Percentiles rank a stretch among this genome's conserved stretches.
Conservation (phyloP, 2,888 invertebrate genomes). For the Elmis aenea region DNA sequence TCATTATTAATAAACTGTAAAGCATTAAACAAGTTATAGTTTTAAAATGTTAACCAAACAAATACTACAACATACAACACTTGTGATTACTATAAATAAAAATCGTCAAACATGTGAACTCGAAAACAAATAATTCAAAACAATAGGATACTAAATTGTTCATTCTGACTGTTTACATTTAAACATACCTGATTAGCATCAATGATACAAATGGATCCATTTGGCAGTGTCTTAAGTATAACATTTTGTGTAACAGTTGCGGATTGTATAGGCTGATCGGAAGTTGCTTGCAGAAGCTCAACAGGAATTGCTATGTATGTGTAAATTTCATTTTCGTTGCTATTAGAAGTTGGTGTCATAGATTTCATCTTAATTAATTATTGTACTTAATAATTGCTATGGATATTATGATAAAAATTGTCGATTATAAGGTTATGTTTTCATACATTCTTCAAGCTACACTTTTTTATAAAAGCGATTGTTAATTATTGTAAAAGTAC, state of each 20-base stretch:
- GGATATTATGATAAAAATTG: too few relatives aligned
- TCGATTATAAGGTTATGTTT: too few relatives aligned
- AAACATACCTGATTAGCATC: conserved; percentile 15
- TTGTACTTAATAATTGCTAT: too few relatives aligned
- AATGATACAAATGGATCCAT: conserved; percentile 12
- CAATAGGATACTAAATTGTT: background rate
- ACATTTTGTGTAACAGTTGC: conserved; percentile 17
- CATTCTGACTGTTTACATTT: background rate
- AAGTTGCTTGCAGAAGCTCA: conserved; percentile 11
- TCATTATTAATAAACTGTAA: background rate
- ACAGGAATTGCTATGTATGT: conserved; percentile 18
- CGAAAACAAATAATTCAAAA: too few relatives aligned
- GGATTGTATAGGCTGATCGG: conserved; percentile 7
- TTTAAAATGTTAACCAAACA: too few relatives aligned
- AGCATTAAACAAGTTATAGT: background rate
- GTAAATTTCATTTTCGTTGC: conserved; percentile 10
- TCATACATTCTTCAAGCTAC: too few relatives aligned
- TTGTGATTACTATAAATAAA: too few relatives aligned
- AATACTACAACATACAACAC: too few relatives aligned
- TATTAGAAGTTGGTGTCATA: conserved; percentile 1
- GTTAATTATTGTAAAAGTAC: background rate
- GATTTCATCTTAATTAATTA: too few relatives aligned
- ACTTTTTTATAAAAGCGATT: too few relatives aligned
- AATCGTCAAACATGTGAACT: too few relatives aligned
- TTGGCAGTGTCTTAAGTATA: conserved; percentile 20